phyloP scores from a whole-genome alignment of 2,888 invertebrate genomes.

The Hyposoter dolosus region DNA sequence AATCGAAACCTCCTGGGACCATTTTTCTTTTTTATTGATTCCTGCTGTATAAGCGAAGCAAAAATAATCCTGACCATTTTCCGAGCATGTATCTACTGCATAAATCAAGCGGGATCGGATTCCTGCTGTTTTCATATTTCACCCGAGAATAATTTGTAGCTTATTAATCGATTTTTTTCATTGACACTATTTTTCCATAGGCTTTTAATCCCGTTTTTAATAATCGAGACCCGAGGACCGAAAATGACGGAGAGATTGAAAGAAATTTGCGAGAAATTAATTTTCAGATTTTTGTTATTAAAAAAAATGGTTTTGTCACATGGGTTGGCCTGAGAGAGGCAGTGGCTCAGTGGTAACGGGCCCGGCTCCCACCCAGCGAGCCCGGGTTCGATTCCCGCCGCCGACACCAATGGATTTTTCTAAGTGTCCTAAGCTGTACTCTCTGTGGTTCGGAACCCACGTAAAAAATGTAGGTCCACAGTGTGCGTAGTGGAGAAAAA shows the following conservation, averaged over 20 bases:
- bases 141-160: background rate
- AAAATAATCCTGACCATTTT: background rate
- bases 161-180: background rate
- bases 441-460: too few relatives aligned
- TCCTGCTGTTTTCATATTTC: background rate
- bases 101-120: background rate
- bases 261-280: background rate
- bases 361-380: too few relatives aligned
- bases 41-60: background rate
- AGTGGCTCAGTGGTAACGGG: too few relatives aligned
- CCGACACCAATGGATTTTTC: too few relatives aligned
- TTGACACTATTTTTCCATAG: background rate
- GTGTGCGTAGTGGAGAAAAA: too few relatives aligned
- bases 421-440: too few relatives aligned
- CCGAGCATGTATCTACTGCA: background rate
- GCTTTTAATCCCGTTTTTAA: background rate
- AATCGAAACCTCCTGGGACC: slow-evolving; percentile 10
- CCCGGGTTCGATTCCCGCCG: too few relatives aligned
- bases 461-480: too few relatives aligned
- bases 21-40: slow-evolving; percentile 10
- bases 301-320: background rate
- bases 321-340: background rate
- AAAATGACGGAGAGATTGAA: background rate
- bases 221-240: background rate
- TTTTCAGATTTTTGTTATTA: background rate